A percentile compares a stretch with the other conserved stretches of the same genome.
These are phyloP conservation scores for Syngnathus typhle DNA, from an alignment of 2,113 vertebrate species.

Conservation along the genomic window DNA sequence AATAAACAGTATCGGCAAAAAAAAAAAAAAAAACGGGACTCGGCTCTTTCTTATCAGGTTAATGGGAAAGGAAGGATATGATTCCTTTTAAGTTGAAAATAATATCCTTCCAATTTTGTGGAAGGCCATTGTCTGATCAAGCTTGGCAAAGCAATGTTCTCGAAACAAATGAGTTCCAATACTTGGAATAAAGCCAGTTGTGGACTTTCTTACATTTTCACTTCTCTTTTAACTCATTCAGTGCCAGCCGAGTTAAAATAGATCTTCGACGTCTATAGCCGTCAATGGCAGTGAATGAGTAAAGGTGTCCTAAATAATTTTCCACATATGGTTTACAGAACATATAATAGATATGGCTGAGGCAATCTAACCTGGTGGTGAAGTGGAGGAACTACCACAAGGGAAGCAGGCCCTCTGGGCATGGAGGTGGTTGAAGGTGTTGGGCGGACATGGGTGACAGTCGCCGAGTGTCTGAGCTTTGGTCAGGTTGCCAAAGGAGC, in stretches of 20 bases:
- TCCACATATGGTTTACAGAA: background rate
- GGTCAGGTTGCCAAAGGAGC: slow-evolving; percentile 70
- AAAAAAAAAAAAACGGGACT: background rate
- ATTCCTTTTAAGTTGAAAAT: background rate
- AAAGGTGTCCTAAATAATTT: background rate
- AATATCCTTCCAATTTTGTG: background rate
- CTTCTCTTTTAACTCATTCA: background rate
- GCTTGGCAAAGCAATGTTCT: background rate
- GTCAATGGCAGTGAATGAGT: too few relatives aligned
- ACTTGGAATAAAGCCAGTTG: background rate
- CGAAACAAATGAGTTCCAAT: background rate
- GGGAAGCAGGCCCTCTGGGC: slow-evolving; percentile 82
- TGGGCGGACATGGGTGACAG: slow-evolving; percentile 79
- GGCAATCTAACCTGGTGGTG: slow-evolving; percentile 67
- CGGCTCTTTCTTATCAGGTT: background rate
- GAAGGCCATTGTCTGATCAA: background rate
- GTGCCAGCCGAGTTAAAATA: too few relatives aligned
- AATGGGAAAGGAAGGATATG: background rate
- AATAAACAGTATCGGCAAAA: background rate
- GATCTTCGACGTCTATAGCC: too few relatives aligned
- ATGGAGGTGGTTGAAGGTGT: slow-evolving; percentile 78
- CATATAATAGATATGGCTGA: background rate
- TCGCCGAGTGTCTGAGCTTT: slow-evolving; percentile 52
- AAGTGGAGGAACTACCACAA: slow-evolving; percentile 84
- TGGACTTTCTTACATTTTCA: background rate